phyloP scores from a whole-genome alignment of 2,888 invertebrate genomes.

The Nomada flava region DNA sequence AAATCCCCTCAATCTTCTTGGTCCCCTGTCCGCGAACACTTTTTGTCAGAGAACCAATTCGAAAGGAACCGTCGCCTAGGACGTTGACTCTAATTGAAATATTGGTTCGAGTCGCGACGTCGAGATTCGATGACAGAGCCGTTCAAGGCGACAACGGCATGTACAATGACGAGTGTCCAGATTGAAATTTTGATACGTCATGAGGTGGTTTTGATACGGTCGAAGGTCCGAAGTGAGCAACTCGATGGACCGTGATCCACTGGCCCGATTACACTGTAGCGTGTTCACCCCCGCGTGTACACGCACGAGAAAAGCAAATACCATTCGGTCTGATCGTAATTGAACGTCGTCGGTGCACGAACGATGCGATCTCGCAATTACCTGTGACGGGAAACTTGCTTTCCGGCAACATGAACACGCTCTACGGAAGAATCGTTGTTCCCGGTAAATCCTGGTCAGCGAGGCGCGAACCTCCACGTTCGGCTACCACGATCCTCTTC shows the following conservation, averaged over 20 bases:
- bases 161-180: not conserved
- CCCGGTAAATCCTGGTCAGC: slow-evolving; percentile 27
- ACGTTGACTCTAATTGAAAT: not conserved
- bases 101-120: not conserved
- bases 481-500: not conserved
- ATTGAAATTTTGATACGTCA: not conserved
- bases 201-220: not conserved
- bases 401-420: slow-evolving; percentile 83
- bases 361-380: slow-evolving; percentile 60
- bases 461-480: slow-evolving; percentile 6
- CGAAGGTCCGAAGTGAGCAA: slow-evolving; percentile 18
- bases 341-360: no score
- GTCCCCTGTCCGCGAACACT: not conserved
- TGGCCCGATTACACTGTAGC: slow-evolving; percentile 52
- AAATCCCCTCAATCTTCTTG: not conserved
- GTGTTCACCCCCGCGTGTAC: not conserved
- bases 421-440: slow-evolving; percentile 29
- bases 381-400: slow-evolving; percentile 84
- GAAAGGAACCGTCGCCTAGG: not conserved
- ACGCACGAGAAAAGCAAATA: not conserved
- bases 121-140: no score
- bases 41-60: no score
- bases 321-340: no score
- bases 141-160: not conserved
- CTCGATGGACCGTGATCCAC: slow-evolving; percentile 58